Base-by-base conservation (phyloP, 53 echinoderm and acorn worm species). In the Stichopus horrens region DNA sequence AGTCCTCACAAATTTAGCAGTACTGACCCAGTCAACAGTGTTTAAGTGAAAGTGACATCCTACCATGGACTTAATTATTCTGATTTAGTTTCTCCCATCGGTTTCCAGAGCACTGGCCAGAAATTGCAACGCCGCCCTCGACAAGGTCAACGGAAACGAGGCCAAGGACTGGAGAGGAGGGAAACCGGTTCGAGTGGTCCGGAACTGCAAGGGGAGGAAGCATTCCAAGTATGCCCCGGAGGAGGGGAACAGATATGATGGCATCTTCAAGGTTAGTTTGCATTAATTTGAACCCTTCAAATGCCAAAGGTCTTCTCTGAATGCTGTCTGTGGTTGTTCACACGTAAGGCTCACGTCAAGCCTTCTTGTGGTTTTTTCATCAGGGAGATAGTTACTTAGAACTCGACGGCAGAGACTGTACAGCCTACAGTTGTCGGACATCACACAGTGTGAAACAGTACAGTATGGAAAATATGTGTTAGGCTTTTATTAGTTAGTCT, bases 191-290 rank as follows among this genome's bases (percentile, higher is more conserved):
- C 63, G 99, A 54, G 99, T 99, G 21, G 92, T 99, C 22, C 58
- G 99, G 9, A 99, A 93, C 87, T 91, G 90, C 23, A 99, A 99
- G 52, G 99, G 99, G 11, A 88, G 99, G 22, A 99, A 99, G 66
- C 99, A 99, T 80, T 99, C 99, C 22, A 94, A 96, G 86, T 99
- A 96, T 53, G 95, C 99, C 4, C 99, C 99, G 2, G 99, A 99
- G 55, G 99, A 99, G 23, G 99, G 99, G 16, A 96, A 96, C 77
- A 90, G 99, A 89, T 99, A 99, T 53, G 99, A 99, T 87, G 99
- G 99, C 14, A 90, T 99, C 8, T 99, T 96, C 73, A 99, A 99
- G 94, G 99, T 99, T 75, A 18, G 82, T 74, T 74, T 8, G 11
- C 1, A 8, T 21, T 8, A 59, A 59, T 37, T 37, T 37, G 2